Percentiles rank a stretch among this genome's conserved stretches.
phyloP scores from a whole-genome alignment of 2,888 invertebrate genomes.

The Molorchus minor region DNA sequence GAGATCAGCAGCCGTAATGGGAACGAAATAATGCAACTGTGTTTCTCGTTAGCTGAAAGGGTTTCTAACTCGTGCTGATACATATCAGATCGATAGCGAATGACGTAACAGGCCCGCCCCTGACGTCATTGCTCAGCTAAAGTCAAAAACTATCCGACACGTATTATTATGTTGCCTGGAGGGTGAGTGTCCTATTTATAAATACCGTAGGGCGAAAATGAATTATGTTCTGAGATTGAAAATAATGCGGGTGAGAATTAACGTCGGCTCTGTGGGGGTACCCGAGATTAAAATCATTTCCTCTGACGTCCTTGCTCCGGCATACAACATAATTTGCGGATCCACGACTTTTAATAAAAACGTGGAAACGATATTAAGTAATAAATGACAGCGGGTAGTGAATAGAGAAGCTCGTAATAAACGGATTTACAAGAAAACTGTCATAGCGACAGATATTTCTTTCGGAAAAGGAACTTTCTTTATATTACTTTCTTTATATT shows the following conservation, averaged over 20 bases:
- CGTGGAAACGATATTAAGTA: no score
- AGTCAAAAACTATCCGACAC: conserved; percentile 23
- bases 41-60: conserved; percentile 11
- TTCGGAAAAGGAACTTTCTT: no score
- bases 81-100: conserved; percentile 38
- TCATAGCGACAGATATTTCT: no score
- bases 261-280: neutral
- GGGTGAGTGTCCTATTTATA: conserved; percentile 22
- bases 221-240: conserved; percentile 8
- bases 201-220: conserved; percentile 1
- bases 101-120: conserved; percentile 45
- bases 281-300: neutral
- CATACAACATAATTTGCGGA: neutral
- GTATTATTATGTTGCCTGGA: conserved; percentile 18
- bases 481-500: no score
- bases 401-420: no score
- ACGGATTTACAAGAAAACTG: no score
- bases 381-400: no score
- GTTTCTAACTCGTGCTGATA: conserved; percentile 9
- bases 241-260: conserved; percentile 3
- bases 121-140: conserved; percentile 42
- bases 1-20: conserved; percentile 1
- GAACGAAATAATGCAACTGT: conserved; percentile 13
- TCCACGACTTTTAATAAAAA: no score
- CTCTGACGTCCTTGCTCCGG: neutral